These are phyloP conservation scores for Brachionus sp. DNA, from an alignment of 1,140 invertebrate species.

Conservation along the genomic window DNA sequence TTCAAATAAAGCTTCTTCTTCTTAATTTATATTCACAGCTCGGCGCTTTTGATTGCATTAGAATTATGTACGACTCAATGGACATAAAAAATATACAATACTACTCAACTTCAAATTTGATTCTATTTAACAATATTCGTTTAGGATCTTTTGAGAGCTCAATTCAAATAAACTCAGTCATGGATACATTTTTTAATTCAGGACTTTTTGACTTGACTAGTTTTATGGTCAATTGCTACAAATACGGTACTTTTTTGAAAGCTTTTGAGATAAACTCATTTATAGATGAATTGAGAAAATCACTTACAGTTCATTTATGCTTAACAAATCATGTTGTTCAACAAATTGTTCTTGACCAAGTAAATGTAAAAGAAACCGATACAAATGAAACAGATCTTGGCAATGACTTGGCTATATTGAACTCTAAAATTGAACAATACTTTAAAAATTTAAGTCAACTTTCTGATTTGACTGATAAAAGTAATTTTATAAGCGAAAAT, in stretches of 20 bases:
- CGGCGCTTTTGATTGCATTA: slow-evolving; percentile 13
- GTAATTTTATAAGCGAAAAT: not conserved
- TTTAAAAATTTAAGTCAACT: not conserved
- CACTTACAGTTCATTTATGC: not conserved
- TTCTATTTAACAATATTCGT: slow-evolving; percentile 19
- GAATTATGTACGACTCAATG: slow-evolving; percentile 20
- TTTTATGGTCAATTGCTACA: slow-evolving; percentile 43
- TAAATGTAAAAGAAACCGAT: not conserved
- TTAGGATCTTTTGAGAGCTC: slow-evolving; percentile 11
- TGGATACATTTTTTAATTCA: slow-evolving; percentile 6
- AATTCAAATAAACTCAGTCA: not conserved
- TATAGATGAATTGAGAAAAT: not conserved
- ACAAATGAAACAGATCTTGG: not conserved
- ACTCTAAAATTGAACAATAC: slow-evolving; percentile 2
- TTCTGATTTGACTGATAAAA: not conserved
- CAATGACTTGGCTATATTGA: not conserved
- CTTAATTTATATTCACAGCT: slow-evolving; percentile 34
- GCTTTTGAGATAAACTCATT: slow-evolving; percentile 23
- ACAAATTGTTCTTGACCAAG: not conserved
- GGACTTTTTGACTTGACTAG: slow-evolving; percentile 5
- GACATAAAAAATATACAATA: slow-evolving; percentile 45
- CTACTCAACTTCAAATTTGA: slow-evolving; percentile 19
- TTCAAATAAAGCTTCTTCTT: slow-evolving; percentile 24
- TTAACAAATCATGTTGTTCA: slow-evolving; percentile 2
- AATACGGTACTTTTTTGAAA: slow-evolving; percentile 44